These are phyloP conservation scores for Micronycteris hirsuta DNA, from an alignment of 2,113 vertebrate species.

Conservation along the genomic window DNA sequence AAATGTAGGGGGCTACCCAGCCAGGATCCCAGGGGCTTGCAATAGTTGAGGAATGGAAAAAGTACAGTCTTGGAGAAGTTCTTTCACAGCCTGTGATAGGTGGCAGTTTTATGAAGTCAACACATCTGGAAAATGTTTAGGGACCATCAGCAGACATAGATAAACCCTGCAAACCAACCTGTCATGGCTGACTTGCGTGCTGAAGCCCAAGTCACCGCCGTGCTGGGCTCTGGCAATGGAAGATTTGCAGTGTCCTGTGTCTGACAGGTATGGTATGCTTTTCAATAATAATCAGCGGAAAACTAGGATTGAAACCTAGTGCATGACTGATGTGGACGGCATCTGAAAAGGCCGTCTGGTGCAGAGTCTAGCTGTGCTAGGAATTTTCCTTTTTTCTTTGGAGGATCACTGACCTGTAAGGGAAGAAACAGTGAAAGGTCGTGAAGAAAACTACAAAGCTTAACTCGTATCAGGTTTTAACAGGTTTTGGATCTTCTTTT, in stretches of 20 bases:
- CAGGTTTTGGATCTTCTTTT: background rate
- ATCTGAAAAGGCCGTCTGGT: background rate
- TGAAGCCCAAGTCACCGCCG: background rate
- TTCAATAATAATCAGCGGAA: background rate
- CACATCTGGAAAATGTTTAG: slow-evolving; percentile 59
- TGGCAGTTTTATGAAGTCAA: slow-evolving; percentile 49
- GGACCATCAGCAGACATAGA: background rate
- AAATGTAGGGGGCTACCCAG: background rate
- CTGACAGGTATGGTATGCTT: background rate
- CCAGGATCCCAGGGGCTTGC: background rate
- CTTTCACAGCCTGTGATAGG: slow-evolving; percentile 18
- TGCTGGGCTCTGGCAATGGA: background rate
- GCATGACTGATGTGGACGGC: background rate
- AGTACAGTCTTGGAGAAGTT: background rate
- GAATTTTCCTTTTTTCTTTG: background rate
- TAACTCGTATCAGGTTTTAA: background rate
- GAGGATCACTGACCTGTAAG: background rate
- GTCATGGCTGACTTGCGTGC: slow-evolving; percentile 28
- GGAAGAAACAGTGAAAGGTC: background rate
- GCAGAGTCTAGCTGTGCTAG: background rate
- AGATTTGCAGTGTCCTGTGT: slow-evolving; percentile 8
- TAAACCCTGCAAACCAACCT: slow-evolving; percentile 16
- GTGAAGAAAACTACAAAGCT: background rate
- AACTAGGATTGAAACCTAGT: background rate
- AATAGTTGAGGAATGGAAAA: background rate